Base-by-base conservation (phyloP, 2,113 vertebrate species). In the Planiliza haematocheilus region DNA sequence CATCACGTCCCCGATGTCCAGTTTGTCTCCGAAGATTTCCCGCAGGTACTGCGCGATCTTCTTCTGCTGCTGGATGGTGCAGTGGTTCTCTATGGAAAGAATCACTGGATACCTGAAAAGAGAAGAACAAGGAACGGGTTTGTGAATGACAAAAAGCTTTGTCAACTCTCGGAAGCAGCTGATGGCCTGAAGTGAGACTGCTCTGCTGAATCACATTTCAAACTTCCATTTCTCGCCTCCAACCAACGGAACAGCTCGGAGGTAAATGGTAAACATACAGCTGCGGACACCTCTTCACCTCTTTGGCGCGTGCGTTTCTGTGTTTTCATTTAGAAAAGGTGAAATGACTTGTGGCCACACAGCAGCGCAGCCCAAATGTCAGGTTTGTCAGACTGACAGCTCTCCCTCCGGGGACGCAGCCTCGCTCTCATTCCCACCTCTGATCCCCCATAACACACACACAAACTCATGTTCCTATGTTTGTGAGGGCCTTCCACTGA, bases 31-130 rank as follows among this genome's bases (percentile, higher is more conserved):
- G 64, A 99, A 93, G 90, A 98, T 95, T 74, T 96, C 96, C 87
- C 96, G 95, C 77, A 99, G 91, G 88, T 98, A 95, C 80, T 95
- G 95, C 58, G 97, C 96, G 0, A 99, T 98, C 94, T 99, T 99
- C 91, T 96, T 95, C 59, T 99, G 98, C 89, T 99, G 98, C 60
- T 96, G 96, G 83, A 99, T 93, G 51, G 91, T 98, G 85, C 97
- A 99, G 85, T 99, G 97, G 80, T 99, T 99, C 90, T 99, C 97
- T 24, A 99, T 96, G 41, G 98, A 99, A 67, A 99, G 88, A 14
- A 99, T 96, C 55, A 99, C 95, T 0, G 97, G 97, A 77, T 94
- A 99, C 86, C 98, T 99, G n/a, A 72, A 14, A 16, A 34, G 60
- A 24, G 34, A 20, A 13, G 36, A 24, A 17, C 12, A 60, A 55